Evolutionary conservation across 2,113 vertebrate species (phyloP), one percentile per base, ranked within the genome.

Genomic region (Melospiza melodia): DNA sequence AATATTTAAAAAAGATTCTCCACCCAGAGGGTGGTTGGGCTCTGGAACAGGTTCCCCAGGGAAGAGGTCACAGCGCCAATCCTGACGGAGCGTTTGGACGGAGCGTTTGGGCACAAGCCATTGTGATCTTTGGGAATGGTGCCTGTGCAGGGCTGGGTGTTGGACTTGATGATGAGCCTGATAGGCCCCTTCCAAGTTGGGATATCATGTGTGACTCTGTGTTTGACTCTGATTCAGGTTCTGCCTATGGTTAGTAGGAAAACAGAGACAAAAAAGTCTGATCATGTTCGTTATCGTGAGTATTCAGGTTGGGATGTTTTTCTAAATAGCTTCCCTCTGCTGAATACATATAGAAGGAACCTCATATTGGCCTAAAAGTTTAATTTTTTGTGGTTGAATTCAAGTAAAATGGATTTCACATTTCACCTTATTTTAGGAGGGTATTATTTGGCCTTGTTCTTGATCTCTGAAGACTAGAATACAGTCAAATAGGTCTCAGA

Each of bases 271-370:
- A 66, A 31, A 63, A 41, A 4, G 3, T 51, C 15, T 15, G 14
- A 12, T 51, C 20, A 24, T 1, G 0, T 1, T 83, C 4, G 1
- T 77, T 69, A 48, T 27, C 0, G 0, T 25, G 16, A 68, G 54
- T 46, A 62, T 1, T 12, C 2, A 6, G 4, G 23, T 46, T 35
- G 43, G 7, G 22, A 69, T 23, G 5, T 2, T 69, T 68, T 90
- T 41, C 37, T 41, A 55, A 66, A 23, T 18, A 31, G 0, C 8
- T 68, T 41, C 11, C 46, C 11, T 76, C 11, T 37, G 16, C 16
- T 21, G 19, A 44, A 33, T 41, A 28, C 17, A 35, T 31, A 52
- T 10, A 67, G 25, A 71, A 62, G 27, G 15, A 84, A 63, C 0
- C 1, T 4, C 3, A n/a, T 13, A 5, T 68, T 44, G 31, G 4